Evolutionary conservation across 2,113 vertebrate species (phyloP).

Genomic region (Synodontis membranacea): DNA sequence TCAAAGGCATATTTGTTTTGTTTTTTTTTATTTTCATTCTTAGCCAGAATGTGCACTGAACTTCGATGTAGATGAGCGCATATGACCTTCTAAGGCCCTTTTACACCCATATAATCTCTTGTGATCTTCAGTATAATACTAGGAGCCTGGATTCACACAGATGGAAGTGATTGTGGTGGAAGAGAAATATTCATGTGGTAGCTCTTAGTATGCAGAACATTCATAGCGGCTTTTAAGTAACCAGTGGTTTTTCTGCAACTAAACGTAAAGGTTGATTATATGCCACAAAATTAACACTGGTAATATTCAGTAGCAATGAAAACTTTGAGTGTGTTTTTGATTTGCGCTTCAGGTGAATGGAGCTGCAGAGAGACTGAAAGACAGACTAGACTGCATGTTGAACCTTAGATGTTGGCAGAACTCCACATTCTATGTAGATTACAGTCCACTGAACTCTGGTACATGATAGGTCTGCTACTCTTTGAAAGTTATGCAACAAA

Average conservation of each 20-base stretch:
- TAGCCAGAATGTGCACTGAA: not conserved
- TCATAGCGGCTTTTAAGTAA: not conserved
- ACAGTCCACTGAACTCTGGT: conserved; percentile 14
- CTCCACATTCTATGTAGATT: conserved; percentile 23
- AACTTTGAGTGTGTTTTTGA: not conserved
- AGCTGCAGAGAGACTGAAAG: not conserved
- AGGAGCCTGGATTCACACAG: not conserved
- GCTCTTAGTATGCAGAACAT: not conserved
- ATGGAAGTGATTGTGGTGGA: not conserved
- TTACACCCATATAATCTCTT: not conserved
- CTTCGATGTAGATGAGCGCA: not conserved
- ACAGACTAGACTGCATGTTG: conserved; percentile 11
- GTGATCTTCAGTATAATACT: not conserved
- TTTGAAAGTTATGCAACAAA: not conserved
- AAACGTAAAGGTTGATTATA: not conserved
- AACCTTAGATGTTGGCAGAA: conserved; percentile 1
- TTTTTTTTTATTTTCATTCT: not conserved
- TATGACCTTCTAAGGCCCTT: not conserved
- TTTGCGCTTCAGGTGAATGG: not conserved
- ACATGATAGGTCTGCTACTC: not conserved
- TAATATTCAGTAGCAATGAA: not conserved
- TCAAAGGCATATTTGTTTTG: not conserved
- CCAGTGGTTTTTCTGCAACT: not conserved
- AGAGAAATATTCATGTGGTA: not conserved
- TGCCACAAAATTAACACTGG: not conserved